Percentiles rank a stretch among this genome's conserved stretches.
Conservation (phyloP, 2,113 vertebrate genomes). For the Varanus komodoensis region DNA sequence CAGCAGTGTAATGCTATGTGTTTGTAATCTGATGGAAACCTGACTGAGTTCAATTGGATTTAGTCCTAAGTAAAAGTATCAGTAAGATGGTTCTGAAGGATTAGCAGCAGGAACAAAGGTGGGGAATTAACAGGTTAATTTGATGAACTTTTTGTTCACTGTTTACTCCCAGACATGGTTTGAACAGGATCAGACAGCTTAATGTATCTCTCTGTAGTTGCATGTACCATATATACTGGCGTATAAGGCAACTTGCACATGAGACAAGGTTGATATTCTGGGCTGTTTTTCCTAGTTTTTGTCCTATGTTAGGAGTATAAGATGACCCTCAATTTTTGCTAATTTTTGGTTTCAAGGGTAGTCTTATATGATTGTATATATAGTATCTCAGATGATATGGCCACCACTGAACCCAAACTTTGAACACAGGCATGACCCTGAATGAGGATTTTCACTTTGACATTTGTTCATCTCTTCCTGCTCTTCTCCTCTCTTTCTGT, state of each 20-base stretch:
- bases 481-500: neutral
- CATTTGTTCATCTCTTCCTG: neutral
- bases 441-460: conserved; percentile 3
- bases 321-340: no score
- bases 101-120: neutral
- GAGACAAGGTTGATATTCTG: no score
- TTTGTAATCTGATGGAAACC: neutral
- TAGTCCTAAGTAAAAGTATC: neutral
- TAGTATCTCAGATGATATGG: neutral
- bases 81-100: neutral
- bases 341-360: no score
- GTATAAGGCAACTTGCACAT: no score
- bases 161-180: neutral
- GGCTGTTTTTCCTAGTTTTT: no score
- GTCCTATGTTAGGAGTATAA: no score
- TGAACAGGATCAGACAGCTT: neutral
- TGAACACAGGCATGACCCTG: neutral
- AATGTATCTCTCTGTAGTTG: neutral
- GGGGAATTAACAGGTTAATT: neutral
- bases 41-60: neutral
- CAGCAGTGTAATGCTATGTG: no score
- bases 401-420: neutral
- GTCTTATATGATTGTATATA: no score
- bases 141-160: neutral
- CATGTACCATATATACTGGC: neutral